Percentiles rank a stretch among this genome's conserved stretches.
Conservation (phyloP, 1,140 invertebrate genomes). For the Homarus americanus region DNA sequence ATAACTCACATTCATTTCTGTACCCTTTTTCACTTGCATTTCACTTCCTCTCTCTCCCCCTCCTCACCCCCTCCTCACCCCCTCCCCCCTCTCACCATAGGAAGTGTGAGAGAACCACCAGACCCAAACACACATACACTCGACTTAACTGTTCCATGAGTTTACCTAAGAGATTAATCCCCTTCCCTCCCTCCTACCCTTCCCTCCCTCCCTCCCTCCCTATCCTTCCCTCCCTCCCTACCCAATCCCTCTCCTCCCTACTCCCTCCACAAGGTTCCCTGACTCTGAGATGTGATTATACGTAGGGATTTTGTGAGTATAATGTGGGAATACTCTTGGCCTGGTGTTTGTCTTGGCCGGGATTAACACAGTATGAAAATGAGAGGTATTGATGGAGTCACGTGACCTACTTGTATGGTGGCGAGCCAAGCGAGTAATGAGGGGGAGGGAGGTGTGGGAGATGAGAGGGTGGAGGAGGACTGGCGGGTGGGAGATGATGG, state of each 20-base stretch:
- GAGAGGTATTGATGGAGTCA: slow-evolving; percentile 21
- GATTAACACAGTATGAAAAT: slow-evolving; percentile 37
- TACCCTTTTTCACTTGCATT: no score
- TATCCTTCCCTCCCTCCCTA: background rate
- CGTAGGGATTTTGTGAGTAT: slow-evolving; percentile 3
- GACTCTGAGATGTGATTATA: background rate
- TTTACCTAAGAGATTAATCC: no score
- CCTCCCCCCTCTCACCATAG: no score
- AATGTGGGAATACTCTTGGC: slow-evolving; percentile 3
- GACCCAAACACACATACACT: no score
- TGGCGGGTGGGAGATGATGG: background rate
- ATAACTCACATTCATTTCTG: no score
- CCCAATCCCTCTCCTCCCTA: background rate
- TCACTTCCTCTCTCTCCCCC: background rate
- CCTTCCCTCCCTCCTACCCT: background rate
- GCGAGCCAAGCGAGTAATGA: background rate
- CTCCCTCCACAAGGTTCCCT: background rate
- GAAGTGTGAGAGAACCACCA: no score
- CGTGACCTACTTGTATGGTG: slow-evolving; percentile 28
- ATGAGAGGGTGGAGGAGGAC: background rate
- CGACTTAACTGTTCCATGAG: no score
- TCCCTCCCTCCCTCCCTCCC: background rate
- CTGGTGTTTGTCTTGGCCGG: background rate
- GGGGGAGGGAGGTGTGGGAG: slow-evolving; percentile 1
- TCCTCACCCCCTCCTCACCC: background rate